These are phyloP conservation scores for Semnornis frantzii DNA, from an alignment of 2,113 vertebrate species.

Conservation along the genomic window DNA sequence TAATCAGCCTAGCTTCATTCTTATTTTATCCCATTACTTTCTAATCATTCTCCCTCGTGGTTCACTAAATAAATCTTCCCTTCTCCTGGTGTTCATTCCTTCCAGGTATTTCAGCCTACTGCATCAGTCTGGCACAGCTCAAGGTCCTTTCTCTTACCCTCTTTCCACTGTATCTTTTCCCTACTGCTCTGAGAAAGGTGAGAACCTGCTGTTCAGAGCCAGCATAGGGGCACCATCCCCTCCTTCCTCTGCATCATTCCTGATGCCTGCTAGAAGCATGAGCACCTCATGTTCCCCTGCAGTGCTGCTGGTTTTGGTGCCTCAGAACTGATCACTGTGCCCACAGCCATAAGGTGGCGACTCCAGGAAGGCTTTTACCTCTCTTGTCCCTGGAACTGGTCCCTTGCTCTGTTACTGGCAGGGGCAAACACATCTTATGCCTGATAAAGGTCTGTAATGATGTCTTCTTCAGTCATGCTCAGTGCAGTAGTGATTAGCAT, in stretches of 20 bases:
- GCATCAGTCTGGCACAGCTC: not conserved
- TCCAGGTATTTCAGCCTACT: not conserved
- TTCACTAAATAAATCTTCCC: constrained; percentile 14
- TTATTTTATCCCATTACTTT: constrained; percentile 24
- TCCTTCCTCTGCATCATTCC: not conserved
- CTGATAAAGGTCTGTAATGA: accelerated
- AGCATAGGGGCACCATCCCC: accelerated
- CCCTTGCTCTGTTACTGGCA: not conserved
- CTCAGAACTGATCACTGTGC: accelerated
- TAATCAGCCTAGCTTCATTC: constrained; percentile 11
- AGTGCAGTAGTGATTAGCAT: not conserved
- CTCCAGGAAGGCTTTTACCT: not conserved
- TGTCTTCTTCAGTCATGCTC: not conserved
- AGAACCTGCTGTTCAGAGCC: not conserved
- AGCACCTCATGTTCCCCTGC: accelerated
- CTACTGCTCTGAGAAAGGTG: not conserved
- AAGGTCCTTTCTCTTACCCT: not conserved
- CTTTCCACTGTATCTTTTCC: not conserved
- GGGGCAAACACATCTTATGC: accelerated
- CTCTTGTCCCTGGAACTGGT: not conserved
- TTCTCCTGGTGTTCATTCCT: not conserved
- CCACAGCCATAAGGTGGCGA: not conserved
- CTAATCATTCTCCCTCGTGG: not conserved
- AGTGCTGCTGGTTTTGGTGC: accelerated
- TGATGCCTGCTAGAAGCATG: accelerated